phyloP scores from a whole-genome alignment of 2,888 invertebrate genomes.

The Cephus rjabovi region DNA sequence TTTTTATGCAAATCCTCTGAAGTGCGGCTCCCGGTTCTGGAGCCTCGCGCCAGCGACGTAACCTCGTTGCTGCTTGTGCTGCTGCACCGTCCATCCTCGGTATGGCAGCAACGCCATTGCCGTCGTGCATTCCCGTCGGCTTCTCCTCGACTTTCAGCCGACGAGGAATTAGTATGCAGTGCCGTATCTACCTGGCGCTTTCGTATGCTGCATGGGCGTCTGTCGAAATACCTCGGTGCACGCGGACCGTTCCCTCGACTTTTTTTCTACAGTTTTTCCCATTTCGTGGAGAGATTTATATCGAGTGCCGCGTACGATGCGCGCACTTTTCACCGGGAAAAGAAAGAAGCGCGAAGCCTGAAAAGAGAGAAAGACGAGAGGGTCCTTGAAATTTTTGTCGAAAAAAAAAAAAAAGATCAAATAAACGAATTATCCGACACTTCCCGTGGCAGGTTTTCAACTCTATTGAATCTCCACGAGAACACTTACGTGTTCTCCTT shows the following conservation, averaged over 20 bases:
- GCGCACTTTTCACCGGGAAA: background rate
- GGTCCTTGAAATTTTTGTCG: background rate
- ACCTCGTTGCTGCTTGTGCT: background rate
- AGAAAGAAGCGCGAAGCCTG: background rate
- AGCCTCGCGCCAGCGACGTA: background rate
- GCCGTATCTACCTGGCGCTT: constrained; percentile 17
- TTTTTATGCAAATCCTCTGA: constrained; percentile 40
- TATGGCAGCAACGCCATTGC: constrained; percentile 3
- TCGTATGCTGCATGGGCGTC: constrained; percentile 48
- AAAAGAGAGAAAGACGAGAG: background rate
- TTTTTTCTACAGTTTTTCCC: constrained; percentile 36
- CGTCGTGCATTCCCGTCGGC: constrained; percentile 26
- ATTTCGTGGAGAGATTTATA: constrained; percentile 15
- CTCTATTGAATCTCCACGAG: background rate
- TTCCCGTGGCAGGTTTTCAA: background rate
- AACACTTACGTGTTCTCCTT: background rate
- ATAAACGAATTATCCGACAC: background rate
- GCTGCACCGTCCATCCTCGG: background rate
- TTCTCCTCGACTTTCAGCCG: constrained; percentile 26
- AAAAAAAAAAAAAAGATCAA: background rate
- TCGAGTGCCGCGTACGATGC: background rate
- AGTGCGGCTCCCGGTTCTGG: background rate
- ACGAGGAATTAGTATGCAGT: constrained; percentile 4
- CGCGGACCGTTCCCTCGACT: constrained; percentile 24
- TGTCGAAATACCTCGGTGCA: constrained; percentile 37